Evolutionary conservation across 2,113 vertebrate genomes (phyloP).

Genomic region (Kryptolebias marmoratus): DNA sequence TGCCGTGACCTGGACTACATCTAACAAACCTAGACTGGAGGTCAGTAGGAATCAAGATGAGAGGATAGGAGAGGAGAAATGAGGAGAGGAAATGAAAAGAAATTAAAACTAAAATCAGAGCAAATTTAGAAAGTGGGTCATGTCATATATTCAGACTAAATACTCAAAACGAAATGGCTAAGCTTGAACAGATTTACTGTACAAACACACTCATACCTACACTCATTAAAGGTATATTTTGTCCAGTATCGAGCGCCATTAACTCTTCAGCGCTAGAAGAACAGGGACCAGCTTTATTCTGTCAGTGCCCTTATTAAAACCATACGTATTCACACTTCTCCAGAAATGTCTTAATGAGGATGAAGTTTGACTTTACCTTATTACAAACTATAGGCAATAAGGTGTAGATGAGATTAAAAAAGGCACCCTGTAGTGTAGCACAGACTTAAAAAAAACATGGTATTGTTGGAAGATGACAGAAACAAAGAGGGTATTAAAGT

Average conservation of each 20-base stretch:
- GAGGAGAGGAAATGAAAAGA: conserved; percentile 34
- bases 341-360: conserved; percentile 79
- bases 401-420: conserved; percentile 29
- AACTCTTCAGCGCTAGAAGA: conserved; percentile 70
- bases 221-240: conserved; percentile 53
- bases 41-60: conserved; percentile 75
- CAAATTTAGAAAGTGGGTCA: conserved; percentile 13
- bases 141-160: neutral
- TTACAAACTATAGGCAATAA: conserved; percentile 67
- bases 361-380: conserved; percentile 62
- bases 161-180: neutral
- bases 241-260: conserved; percentile 62
- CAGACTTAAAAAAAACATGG: neutral
- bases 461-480: neutral
- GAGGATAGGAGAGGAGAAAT: conserved; percentile 18
- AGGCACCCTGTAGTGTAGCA: conserved; percentile 6
- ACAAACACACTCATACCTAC: conserved; percentile 53
- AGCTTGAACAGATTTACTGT: conserved; percentile 1
- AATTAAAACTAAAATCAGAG: conserved; percentile 22
- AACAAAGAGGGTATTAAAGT: neutral
- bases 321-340: conserved; percentile 72
- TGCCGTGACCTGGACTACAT: conserved; percentile 79
- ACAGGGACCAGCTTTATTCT: conserved; percentile 70
- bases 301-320: conserved; percentile 78
- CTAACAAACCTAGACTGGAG: conserved; percentile 81